Evolutionary conservation across 1,140 invertebrate species (phyloP), one percentile per base, ranked within the genome.

Genomic region (Eumaeus atala): DNA sequence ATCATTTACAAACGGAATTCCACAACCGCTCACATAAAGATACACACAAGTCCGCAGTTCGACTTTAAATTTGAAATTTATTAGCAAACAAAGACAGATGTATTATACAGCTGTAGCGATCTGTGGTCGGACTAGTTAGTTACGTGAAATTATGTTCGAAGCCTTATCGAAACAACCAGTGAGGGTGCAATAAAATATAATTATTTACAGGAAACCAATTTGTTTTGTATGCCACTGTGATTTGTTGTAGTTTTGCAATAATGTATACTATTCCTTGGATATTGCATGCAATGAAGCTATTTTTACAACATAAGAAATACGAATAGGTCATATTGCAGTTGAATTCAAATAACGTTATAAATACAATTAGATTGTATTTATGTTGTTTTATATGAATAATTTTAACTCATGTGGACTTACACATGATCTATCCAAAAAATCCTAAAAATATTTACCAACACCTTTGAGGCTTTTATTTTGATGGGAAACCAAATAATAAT

Each of bases 161-260:
- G 58, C 64, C 71, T 73, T 84, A 84, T 84, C 80, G 62, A 48
- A 60, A 66, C 67, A 67, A 54, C 62, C 65, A 48, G 66, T 58
- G 37, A 56, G 52, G 56, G 57, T 57, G 62, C 75, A 70, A 84
- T 82, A 82, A 82, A 84, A 84, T 79, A 82, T 82, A 82, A 82
- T 84, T 78, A 78, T 83, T 84, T 82, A 76, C 72, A 70, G 66
- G 66, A 74, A 80, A 77, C 72, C 78, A 82, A 82, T 82, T 80
- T 73, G 68, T 67, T 76, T 53, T 53, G 51, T 53, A 42, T 53
- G 51, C 51, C 50, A 50, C 67, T 64, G 70, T 78, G 77, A 82
- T 78, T 81, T 78, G 74, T 81, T 64, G 64, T 59, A 47, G 51
- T 61, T 53, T 62, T 62, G 58, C 51, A 56, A 50, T 54, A 52